Base-by-base conservation (phyloP, 2,113 vertebrate species). In the Tetraodon nigroviridis region DNA sequence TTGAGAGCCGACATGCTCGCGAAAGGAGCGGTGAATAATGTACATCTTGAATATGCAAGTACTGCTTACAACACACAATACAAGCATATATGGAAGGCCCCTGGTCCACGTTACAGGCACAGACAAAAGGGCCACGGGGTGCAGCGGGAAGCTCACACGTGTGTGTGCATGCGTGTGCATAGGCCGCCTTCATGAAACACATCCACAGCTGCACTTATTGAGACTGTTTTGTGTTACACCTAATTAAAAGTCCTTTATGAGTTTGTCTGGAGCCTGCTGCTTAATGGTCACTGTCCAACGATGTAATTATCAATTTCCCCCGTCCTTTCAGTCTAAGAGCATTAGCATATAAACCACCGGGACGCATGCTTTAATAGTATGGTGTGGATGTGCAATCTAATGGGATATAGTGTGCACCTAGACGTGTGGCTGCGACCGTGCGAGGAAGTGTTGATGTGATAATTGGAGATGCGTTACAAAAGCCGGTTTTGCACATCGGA, bases 1-100 rank as follows among this genome's bases (percentile, higher is more conserved):
- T 70, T 69, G 81, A 75, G 75, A 82, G 74, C 15, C 84, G 73
- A 80, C 75, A 18, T 67, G 80, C 70, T 79, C 81, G 83, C 87
- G 78, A 86, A 85, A 87, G 86, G 75, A 87, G 66, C 83, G 75
- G 81, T 81, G 89, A 88, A 88, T 89, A 90, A 90, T 86, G 80
- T 88, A 89, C 82, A 88, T 90, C 72, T 85, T 85, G 80, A 89
- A 88, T 91, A 91, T 91, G 90, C 86, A 88, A 90, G 89, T 89
- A 73, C 19, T 66, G 76, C 82, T 73, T 78, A 85, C 78, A 87
- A 71, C 78, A 79, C 77, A 78, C 78, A 62, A 66, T 69, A 60
- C 41, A 69, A 68, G 73, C 82, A 82, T 75, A 85, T 73, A 81
- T 76, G 74, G 70, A 69, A 80, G 74, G 57, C 73, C 64, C 78